A percentile compares a stretch with the other conserved stretches of the same genome.
These are phyloP conservation scores for Disparrhopalites patrizii DNA, from an alignment of 2,888 invertebrate species.

Conservation along the genomic window DNA sequence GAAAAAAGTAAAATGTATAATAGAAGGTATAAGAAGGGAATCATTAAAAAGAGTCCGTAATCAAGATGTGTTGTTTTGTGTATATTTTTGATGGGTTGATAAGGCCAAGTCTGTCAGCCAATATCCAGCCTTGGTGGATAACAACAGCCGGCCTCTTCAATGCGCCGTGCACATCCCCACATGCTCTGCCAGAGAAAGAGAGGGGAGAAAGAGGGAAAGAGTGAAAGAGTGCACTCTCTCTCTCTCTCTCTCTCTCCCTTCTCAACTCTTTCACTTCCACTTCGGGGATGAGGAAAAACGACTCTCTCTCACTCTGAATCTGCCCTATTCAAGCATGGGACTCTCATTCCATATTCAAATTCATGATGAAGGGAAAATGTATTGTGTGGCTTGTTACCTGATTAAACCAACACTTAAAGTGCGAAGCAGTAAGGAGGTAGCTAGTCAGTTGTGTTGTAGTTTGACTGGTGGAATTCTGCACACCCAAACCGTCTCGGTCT, in stretches of 20 bases:
- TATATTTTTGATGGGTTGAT: conserved; percentile 11
- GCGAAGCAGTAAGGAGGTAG: conserved; percentile 11
- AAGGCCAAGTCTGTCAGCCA: background rate
- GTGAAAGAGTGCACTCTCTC: too few relatives aligned
- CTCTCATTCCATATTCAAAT: conserved; percentile 10
- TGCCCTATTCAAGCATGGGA: background rate
- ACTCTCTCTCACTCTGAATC: too few relatives aligned
- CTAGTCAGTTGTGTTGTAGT: conserved; percentile 11
- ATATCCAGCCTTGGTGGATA: conserved; percentile 7
- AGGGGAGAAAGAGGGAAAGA: background rate
- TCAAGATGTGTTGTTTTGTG: conserved; percentile 11
- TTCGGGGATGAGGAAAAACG: too few relatives aligned
- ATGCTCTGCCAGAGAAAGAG: background rate
- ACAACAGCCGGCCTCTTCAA: conserved; percentile 9
- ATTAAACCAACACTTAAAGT: conserved; percentile 11
- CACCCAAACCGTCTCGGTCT: background rate
- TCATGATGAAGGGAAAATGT: background rate
- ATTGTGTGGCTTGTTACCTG: conserved; percentile 8
- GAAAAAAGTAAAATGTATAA: too few relatives aligned
- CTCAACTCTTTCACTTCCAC: too few relatives aligned
- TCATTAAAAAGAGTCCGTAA: conserved; percentile 10
- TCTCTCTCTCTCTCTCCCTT: too few relatives aligned
- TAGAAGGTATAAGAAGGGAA: too few relatives aligned
- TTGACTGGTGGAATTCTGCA: conserved; percentile 7
- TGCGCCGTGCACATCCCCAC: conserved; percentile 8